A percentile compares a stretch with the other conserved stretches of the same genome.
phyloP scores from a whole-genome alignment of 2,797 vertebrate genomes.

The Diplodus sargus region DNA sequence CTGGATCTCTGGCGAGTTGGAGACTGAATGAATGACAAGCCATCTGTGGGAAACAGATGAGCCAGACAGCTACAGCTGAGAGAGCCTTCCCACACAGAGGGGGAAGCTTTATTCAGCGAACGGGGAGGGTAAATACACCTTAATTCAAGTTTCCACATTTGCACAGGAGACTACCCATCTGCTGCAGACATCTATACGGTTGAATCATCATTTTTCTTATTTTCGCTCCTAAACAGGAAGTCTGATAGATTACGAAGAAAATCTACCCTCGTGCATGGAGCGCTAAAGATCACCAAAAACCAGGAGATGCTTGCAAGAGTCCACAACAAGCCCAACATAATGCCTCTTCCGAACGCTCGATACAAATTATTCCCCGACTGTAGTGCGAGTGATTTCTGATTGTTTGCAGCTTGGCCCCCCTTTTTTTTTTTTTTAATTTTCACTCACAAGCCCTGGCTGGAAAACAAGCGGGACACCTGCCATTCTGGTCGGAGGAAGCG shows the following conservation, averaged over 20 bases:
- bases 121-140: constrained; percentile 51
- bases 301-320: constrained; percentile 1
- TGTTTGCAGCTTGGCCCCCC: constrained; percentile 7
- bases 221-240: constrained; percentile 6
- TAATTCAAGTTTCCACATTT: constrained; percentile 61
- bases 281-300: constrained; percentile 20
- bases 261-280: not conserved
- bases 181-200: not conserved
- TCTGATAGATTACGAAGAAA: constrained; percentile 8
- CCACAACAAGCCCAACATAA: not conserved
- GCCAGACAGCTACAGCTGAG: constrained; percentile 50
- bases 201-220: not conserved
- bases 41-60: constrained; percentile 78
- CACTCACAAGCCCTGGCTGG: constrained; percentile 4
- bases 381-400: constrained; percentile 23
- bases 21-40: constrained; percentile 70
- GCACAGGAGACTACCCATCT: constrained; percentile 38
- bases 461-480: constrained; percentile 16
- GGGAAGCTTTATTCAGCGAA: constrained; percentile 57
- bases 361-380: constrained; percentile 2
- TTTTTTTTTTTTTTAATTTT: constrained; percentile 10
- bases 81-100: constrained; percentile 54
- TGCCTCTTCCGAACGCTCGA: not conserved
- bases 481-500: not conserved
- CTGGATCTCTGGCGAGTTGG: constrained; percentile 59